Base-by-base conservation (phyloP, 2,888 invertebrate species). In the Pheosia tremula region DNA sequence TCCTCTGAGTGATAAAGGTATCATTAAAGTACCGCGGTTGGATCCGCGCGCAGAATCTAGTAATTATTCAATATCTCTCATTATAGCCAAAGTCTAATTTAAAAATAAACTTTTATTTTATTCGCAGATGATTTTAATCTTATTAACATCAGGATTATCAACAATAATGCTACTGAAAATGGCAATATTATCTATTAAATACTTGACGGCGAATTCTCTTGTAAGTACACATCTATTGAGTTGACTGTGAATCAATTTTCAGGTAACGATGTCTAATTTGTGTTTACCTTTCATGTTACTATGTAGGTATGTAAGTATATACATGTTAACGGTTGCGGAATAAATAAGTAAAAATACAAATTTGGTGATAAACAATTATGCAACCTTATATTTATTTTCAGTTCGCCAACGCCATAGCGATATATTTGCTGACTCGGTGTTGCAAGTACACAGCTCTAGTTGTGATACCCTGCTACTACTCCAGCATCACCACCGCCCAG, bases 401-500 rank as follows among this genome's bases (percentile, higher is more conserved):
- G 84, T 54, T 62, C 1, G 62, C 67, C 8, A 72, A 69, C 13
- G 56, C 72, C 6, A 50, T 76, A 3, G 66, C 84, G 3, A 5
- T 79, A 2, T 88, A 83, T 60, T 59, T 82, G 4, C 60, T 77
- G 4, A 63, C 77, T 8, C 81, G 87, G 3, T 86, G 86, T 58
- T 0, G 86, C 4, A 91, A 88, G 61, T 85, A 87, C 61, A 85
- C 86, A 0, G 11, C 78, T 0, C 55, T 86, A n/a, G 79, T 92
- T 39, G 71, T 88, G 7, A 60, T 85, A 4, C 86, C 90, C 0
- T 91, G 91, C 64, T 87, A 86, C 67, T 88, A 82, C 68, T 82
- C 87, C 5, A 87, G 85, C 36, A 68, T 82, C 11, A 89, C 89
- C 0, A 77, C 82, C 3, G 75, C 78, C 0, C 82, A 89, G 61